phyloP scores from a whole-genome alignment of 2,888 invertebrate species.

The Agrotis clavis region DNA sequence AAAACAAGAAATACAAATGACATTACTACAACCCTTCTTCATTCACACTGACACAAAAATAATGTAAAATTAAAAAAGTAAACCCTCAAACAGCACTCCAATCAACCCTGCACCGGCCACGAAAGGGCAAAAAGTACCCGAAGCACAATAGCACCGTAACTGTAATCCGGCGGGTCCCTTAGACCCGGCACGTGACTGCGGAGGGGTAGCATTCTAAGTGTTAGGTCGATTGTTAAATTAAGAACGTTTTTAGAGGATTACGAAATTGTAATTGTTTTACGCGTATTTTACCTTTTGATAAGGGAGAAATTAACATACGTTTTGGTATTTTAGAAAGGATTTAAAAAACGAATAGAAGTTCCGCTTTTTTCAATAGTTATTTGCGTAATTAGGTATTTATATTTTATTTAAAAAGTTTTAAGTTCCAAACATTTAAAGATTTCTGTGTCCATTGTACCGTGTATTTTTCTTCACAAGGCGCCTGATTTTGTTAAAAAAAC shows the following conservation, averaged over 20 bases:
- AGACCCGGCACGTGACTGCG: constrained; percentile 63
- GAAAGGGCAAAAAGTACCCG: constrained; percentile 70
- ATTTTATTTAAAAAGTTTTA: background rate
- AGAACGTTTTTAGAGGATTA: constrained; percentile 66
- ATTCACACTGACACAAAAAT: constrained; percentile 46
- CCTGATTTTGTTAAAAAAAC: background rate
- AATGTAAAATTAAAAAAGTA: constrained; percentile 50
- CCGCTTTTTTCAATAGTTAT: background rate
- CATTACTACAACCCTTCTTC: background rate
- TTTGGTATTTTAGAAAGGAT: constrained; percentile 9
- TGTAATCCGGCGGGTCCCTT: constrained; percentile 75
- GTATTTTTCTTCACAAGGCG: too few relatives aligned
- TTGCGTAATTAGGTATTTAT: too few relatives aligned
- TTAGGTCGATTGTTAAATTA: constrained; percentile 68
- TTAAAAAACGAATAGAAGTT: background rate
- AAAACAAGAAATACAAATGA: background rate
- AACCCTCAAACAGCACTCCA: constrained; percentile 65
- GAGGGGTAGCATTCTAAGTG: constrained; percentile 56
- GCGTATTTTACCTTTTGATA: constrained; percentile 58
- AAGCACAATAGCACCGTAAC: constrained; percentile 76
- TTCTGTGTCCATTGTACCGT: too few relatives aligned
- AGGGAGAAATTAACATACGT: constrained; percentile 24
- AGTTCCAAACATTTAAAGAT: too few relatives aligned
- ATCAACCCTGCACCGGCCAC: constrained; percentile 69
- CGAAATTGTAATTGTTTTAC: constrained; percentile 65